phyloP scores from a whole-genome alignment of 2,797 vertebrate species.

The Syngnathus acus region DNA sequence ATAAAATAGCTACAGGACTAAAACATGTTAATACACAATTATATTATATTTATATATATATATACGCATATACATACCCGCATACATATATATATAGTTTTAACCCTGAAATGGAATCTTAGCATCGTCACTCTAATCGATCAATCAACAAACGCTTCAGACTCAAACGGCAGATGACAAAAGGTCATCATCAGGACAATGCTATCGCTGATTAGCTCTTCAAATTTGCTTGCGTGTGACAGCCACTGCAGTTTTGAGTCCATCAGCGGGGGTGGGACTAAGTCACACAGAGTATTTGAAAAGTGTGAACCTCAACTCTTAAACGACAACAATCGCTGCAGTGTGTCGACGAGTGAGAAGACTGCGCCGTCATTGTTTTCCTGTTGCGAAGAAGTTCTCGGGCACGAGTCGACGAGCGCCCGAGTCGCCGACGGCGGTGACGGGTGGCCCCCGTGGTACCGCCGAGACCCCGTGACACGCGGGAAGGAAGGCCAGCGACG shows the following conservation, averaged over 20 bases:
- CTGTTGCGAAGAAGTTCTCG: conserved; percentile 6
- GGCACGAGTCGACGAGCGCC: conserved; percentile 19
- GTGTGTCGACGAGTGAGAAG: neutral
- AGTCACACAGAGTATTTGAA: no score
- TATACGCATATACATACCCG: no score
- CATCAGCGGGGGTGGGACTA: no score
- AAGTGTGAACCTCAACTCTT: neutral
- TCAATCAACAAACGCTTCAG: neutral
- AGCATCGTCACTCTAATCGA: neutral
- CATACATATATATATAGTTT: no score
- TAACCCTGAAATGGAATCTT: neutral
- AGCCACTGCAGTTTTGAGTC: no score
- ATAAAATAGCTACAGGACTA: no score
- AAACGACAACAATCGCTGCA: neutral
- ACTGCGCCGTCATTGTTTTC: conserved; percentile 27
- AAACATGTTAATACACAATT: no score
- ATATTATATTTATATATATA: no score
- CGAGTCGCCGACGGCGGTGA: conserved; percentile 22
- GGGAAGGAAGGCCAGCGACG: conserved; percentile 21
- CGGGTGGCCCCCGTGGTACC: neutral
- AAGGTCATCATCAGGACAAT: neutral
- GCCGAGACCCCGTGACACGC: conserved; percentile 38
- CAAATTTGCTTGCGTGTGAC: no score
- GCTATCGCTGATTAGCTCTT: neutral
- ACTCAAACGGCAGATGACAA: neutral